Evolutionary conservation across 2,797 vertebrate species (phyloP).

Genomic region (Diglossa cyanea): DNA sequence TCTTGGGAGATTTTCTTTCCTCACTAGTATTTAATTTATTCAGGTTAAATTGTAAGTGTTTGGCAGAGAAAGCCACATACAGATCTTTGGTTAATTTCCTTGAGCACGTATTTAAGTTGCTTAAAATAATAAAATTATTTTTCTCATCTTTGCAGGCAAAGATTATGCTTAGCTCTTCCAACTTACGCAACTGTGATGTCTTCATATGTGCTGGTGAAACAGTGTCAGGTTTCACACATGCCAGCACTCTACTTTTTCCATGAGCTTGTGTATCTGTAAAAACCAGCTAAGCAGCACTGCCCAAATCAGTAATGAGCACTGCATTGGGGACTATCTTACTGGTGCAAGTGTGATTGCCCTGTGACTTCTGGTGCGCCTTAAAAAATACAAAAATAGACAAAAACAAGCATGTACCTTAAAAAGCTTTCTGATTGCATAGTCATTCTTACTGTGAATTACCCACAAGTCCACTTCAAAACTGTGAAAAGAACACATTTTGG

Average conservation of each 20-base stretch:
- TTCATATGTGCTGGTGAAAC: background rate
- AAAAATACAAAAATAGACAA: background rate
- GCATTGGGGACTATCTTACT: background rate
- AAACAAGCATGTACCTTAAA: background rate
- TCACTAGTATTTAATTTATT: background rate
- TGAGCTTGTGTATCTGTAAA: background rate
- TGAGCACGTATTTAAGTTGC: background rate
- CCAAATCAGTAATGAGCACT: background rate
- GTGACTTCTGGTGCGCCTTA: background rate
- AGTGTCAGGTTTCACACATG: background rate
- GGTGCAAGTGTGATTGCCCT: background rate
- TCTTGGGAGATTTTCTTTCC: background rate
- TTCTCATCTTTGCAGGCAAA: background rate
- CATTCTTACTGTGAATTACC: background rate
- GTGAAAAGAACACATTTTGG: background rate
- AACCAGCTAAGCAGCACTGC: background rate
- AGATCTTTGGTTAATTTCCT: background rate
- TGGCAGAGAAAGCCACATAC: background rate
- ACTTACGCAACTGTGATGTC: background rate
- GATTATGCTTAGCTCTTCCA: background rate
- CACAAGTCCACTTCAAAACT: background rate
- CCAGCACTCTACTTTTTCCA: background rate
- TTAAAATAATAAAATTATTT: background rate
- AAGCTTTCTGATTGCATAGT: background rate
- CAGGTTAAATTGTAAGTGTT: background rate